Evolutionary conservation across 1,140 invertebrate genomes (phyloP), one percentile per base, ranked within the genome.

Genomic region (Trinorchestia longiramus): DNA sequence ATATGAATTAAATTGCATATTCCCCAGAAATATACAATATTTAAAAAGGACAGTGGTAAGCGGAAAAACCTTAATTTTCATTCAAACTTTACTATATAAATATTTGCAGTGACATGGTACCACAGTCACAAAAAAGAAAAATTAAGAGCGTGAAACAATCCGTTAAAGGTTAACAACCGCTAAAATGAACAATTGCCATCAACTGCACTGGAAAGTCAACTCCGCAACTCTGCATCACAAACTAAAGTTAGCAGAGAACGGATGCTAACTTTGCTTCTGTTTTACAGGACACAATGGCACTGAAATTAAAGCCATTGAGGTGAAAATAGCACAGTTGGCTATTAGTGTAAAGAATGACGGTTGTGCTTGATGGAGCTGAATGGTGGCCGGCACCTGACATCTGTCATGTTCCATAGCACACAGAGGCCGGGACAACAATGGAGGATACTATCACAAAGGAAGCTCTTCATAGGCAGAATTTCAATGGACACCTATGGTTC

Each of bases 311-410:
- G 4, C 88, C 88, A 17, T 90, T 43, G 88, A 90, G 15, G 43
- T 41, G 36, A 90, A 90, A 90, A 90, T 87, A 90, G 43, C 88
- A 90, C 88, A 90, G 88, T 28, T 90, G n/a, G 88, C 88, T 90
- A 90, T 90, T 42, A 90, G n/a, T 0, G 43, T 41, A 41, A 36
- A 90, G 88, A 90, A 90, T 90, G 43, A 90, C 43, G 11, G 88
- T 0, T 90, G 88, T 90, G 88, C 43, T 90, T 43, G 88, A 42
- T 90, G 88, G 88, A n/a, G 87, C 87, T 87, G 36, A 87, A 53
- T 77, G 62, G 28, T 15, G 62, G 62, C 62, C 62, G 15, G 62
- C 36, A 77, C 62, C 62, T 77, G 62, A 90, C 88, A 90, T 90
- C 41, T 42, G 88, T 90, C 88, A 90, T 90, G 41, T 90, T 41